Evolutionary conservation across 1,140 invertebrate species (phyloP).

Genomic region (Panagrolaimus sp.): DNA sequence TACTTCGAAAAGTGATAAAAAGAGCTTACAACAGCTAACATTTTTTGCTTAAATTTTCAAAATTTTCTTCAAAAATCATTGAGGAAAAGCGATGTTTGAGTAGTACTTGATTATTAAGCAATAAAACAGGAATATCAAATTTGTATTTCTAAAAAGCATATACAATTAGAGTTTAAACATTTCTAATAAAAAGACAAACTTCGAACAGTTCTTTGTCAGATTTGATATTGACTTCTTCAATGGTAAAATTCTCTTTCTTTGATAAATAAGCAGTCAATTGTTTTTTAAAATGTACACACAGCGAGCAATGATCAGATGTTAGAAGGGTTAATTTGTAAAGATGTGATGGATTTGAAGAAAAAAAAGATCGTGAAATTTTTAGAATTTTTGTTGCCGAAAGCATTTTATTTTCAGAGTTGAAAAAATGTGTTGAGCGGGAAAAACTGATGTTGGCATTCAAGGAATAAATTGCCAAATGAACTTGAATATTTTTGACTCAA

Average conservation of each 20-base stretch:
- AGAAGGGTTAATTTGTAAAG: constrained; percentile 15
- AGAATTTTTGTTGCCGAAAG: too few species aligned
- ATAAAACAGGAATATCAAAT: constrained; percentile 31
- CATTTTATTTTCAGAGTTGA: too few species aligned
- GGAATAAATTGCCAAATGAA: too few species aligned
- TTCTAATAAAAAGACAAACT: neutral
- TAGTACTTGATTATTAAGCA: constrained; percentile 19
- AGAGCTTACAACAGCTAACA: constrained; percentile 29
- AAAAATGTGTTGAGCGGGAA: too few species aligned
- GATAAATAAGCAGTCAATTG: constrained; percentile 19
- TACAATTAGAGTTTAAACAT: neutral
- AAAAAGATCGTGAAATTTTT: too few species aligned
- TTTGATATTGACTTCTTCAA: neutral
- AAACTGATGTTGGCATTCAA: too few species aligned
- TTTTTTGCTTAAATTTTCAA: neutral
- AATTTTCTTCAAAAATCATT: constrained; percentile 21
- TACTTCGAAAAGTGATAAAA: too few species aligned
- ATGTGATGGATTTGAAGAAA: neutral
- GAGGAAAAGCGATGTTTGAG: constrained; percentile 22
- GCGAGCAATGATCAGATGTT: constrained; percentile 21
- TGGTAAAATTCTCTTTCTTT: constrained; percentile 5
- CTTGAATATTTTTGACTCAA: too few species aligned
- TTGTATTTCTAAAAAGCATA: constrained; percentile 26
- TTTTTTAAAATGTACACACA: constrained; percentile 29
- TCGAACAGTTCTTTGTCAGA: neutral